Conservation (phyloP, 2,113 vertebrate species). For the Dissostichus mawsoni region DNA sequence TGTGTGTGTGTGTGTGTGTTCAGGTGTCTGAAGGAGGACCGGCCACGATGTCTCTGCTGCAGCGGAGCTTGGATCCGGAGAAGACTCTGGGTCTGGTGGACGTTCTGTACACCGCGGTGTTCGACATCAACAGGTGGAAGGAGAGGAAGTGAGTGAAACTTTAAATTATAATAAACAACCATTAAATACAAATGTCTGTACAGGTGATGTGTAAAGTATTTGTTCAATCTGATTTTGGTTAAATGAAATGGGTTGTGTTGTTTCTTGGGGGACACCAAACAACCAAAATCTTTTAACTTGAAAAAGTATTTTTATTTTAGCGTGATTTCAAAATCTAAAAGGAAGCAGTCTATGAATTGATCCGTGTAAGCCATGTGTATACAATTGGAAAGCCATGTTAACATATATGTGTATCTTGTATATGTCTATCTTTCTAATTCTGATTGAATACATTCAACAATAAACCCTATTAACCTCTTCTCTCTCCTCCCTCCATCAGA, state of each 20-base stretch:
- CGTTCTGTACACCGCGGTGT: conserved; percentile 95
- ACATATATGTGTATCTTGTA: too few relatives aligned
- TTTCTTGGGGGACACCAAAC: too few relatives aligned
- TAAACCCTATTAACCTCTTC: neutral
- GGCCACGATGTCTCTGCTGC: conserved; percentile 97
- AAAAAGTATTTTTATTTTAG: too few relatives aligned
- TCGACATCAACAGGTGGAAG: conserved; percentile 94
- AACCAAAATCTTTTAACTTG: too few relatives aligned
- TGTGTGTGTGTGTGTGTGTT: neutral
- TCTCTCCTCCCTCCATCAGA: conserved; percentile 76
- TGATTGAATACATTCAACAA: too few relatives aligned
- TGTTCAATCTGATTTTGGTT: too few relatives aligned
- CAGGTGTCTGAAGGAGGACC: conserved; percentile 99
- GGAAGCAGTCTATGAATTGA: too few relatives aligned
- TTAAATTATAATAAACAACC: neutral
- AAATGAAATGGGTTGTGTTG: too few relatives aligned
- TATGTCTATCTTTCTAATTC: too few relatives aligned
- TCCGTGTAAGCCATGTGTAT: too few relatives aligned
- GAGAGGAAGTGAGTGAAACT: conserved; percentile 89
- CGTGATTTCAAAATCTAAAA: too few relatives aligned
- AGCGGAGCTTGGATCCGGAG: conserved; percentile 97
- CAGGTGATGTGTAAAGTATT: neutral
- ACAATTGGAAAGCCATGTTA: too few relatives aligned
- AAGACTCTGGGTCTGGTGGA: conserved; percentile 97
- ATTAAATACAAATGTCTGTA: neutral